Evolutionary conservation across 2,113 vertebrate species (phyloP).

Genomic region (Oplegnathus fasciatus): DNA sequence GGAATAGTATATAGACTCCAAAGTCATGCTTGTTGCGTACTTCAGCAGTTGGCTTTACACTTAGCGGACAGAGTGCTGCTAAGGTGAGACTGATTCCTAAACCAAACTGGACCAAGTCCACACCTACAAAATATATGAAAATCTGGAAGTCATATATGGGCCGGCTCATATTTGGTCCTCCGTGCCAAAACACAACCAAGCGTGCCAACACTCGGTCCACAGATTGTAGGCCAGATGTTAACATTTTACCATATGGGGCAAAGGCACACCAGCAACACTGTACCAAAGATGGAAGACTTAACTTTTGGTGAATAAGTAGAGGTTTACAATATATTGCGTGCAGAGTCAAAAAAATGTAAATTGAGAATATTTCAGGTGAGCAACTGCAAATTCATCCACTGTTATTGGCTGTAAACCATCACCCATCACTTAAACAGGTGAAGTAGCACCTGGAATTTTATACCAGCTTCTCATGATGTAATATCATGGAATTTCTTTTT

Average conservation of each 20-base stretch:
- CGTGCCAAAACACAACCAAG: background rate
- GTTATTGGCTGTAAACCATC: background rate
- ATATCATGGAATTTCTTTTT: background rate
- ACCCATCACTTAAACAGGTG: background rate
- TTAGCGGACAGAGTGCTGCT: too few relatives aligned
- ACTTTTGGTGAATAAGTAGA: too few relatives aligned
- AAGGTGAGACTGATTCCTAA: too few relatives aligned
- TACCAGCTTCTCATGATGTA: background rate
- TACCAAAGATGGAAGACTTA: too few relatives aligned
- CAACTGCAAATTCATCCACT: background rate
- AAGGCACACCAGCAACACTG: background rate
- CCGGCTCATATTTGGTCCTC: background rate
- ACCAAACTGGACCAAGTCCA: background rate
- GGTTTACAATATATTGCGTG: background rate
- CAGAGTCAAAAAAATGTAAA: background rate
- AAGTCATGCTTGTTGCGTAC: background rate
- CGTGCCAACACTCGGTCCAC: background rate
- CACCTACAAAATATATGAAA: constrained; percentile 2
- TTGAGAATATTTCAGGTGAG: background rate
- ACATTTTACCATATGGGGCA: background rate
- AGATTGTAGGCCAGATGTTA: background rate
- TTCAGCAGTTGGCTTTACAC: too few relatives aligned
- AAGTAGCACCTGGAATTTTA: background rate
- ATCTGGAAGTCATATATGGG: background rate
- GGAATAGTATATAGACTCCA: background rate